A percentile compares a stretch with the other conserved stretches of the same genome.
Conservation (phyloP, 2,888 invertebrate genomes). For the Metopia argyrocephala region DNA sequence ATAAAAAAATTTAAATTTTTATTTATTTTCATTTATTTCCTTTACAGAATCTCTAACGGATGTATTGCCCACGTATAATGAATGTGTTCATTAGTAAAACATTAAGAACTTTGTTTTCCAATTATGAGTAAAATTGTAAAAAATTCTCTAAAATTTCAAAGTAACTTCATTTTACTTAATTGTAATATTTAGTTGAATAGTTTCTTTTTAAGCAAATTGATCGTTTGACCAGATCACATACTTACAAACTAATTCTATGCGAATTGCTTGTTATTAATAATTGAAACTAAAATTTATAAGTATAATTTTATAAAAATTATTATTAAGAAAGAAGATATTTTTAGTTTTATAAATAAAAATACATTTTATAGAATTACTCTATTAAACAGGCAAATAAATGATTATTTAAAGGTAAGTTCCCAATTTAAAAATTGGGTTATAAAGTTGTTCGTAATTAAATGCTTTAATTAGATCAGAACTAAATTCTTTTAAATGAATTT, state of each 20-base stretch:
- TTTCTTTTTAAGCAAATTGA: not conserved
- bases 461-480: too few relatives aligned
- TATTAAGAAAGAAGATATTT: not conserved
- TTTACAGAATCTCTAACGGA: conserved; percentile 59
- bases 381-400: too few relatives aligned
- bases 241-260: not conserved
- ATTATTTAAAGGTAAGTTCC: too few relatives aligned
- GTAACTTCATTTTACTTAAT: conserved; percentile 20
- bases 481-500: too few relatives aligned
- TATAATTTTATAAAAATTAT: not conserved
- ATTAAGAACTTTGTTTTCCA: conserved; percentile 1
- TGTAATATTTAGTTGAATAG: conserved; percentile 21
- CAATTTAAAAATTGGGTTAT: too few relatives aligned
- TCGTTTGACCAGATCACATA: not conserved
- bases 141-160: not conserved
- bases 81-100: conserved; percentile 40
- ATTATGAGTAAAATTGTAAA: not conserved
- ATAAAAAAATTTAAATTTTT: not conserved
- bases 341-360: not conserved
- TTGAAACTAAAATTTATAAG: not conserved
- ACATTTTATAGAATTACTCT: too few relatives aligned
- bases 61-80: conserved; percentile 39
- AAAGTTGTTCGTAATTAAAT: too few relatives aligned
- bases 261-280: not conserved
- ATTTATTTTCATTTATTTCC: conserved; percentile 18